These are phyloP conservation scores for Peromyscus maniculatus DNA, from an alignment of 2,113 vertebrate species.

Conservation along the genomic window DNA sequence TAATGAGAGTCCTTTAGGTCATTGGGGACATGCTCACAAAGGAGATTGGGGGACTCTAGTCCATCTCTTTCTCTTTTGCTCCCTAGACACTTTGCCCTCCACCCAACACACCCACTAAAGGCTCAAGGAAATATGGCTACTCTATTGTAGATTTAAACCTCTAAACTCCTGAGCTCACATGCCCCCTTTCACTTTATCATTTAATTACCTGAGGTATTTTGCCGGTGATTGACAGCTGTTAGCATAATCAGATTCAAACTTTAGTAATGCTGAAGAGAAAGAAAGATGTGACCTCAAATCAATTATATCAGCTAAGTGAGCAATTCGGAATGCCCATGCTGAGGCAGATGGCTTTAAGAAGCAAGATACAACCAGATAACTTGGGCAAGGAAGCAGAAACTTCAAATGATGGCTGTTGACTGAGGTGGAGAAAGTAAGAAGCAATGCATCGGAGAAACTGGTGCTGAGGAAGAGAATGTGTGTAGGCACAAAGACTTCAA, in stretches of 20 bases:
- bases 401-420: background rate
- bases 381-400: background rate
- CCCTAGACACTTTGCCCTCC: background rate
- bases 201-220: background rate
- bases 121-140: background rate
- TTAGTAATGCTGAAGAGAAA: background rate
- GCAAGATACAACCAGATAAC: background rate
- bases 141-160: background rate
- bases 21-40: background rate
- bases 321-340: background rate
- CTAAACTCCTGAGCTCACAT: background rate
- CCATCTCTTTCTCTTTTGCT: background rate
- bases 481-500: background rate
- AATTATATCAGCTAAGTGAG: background rate
- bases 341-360: background rate
- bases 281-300: too few species aligned
- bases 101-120: background rate
- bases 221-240: background rate
- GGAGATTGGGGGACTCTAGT: background rate
- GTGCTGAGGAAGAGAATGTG: background rate
- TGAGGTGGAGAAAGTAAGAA: background rate
- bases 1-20: background rate
- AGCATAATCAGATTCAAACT: background rate
- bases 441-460: background rate
- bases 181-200: background rate